Percentiles rank a stretch among this genome's conserved stretches.
Evolutionary conservation across 2,113 vertebrate species (phyloP).

Genomic region (Anthoscopus minutus): DNA sequence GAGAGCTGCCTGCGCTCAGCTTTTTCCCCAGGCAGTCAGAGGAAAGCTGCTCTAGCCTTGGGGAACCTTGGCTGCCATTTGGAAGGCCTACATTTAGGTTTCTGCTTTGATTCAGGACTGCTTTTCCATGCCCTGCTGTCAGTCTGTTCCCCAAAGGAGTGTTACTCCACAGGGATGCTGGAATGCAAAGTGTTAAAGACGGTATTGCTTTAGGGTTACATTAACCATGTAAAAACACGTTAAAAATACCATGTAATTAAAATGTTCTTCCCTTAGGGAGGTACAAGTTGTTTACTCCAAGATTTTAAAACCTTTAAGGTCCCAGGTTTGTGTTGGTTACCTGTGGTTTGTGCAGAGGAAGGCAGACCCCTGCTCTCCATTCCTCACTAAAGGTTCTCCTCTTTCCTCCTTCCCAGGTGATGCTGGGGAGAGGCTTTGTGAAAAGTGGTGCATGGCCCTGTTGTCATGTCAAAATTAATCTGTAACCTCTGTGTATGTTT

Average conservation of each 20-base stretch:
- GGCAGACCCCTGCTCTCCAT: background rate
- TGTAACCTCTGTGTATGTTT: slow-evolving; percentile 7
- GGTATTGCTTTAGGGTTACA: background rate
- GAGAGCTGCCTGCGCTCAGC: background rate
- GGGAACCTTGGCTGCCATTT: background rate
- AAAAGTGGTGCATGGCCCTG: background rate
- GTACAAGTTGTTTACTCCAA: background rate
- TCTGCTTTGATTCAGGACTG: background rate
- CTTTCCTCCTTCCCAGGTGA: background rate
- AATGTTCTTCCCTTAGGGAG: background rate
- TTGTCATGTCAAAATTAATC: background rate
- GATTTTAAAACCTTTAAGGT: background rate
- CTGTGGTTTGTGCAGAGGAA: background rate
- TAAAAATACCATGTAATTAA: background rate
- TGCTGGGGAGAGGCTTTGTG: background rate
- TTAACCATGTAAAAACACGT: background rate
- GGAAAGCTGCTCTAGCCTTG: background rate
- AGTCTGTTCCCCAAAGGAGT: background rate
- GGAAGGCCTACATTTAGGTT: background rate
- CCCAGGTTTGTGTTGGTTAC: background rate
- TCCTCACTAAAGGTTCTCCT: background rate
- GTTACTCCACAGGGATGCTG: background rate
- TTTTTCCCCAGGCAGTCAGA: background rate
- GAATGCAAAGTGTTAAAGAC: background rate
- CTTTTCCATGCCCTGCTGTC: background rate